phyloP scores from a whole-genome alignment of 2,113 vertebrate genomes.

The Ptyas mucosa region DNA sequence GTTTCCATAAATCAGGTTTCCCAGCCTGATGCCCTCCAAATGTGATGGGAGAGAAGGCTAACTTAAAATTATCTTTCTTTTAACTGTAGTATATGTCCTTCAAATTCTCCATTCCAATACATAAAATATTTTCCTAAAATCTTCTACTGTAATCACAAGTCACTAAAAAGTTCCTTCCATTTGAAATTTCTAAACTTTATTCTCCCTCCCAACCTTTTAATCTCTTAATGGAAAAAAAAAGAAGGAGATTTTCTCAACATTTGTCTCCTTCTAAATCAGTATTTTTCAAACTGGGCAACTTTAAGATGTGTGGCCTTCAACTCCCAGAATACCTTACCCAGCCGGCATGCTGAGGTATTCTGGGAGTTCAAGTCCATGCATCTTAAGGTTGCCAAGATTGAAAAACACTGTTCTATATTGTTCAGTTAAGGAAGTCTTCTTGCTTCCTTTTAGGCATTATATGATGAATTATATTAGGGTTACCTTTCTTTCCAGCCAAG shows the following conservation, averaged over 20 bases:
- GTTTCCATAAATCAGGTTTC: not conserved
- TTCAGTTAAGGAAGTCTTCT: not conserved
- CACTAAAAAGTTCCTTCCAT: not conserved
- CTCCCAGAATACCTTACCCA: not conserved
- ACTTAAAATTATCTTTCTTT: not conserved
- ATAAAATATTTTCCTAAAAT: not conserved
- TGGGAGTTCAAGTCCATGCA: not conserved
- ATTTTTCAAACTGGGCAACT: not conserved
- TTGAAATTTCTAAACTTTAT: not conserved
- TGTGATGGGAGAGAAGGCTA: not conserved
- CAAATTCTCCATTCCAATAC: not conserved
- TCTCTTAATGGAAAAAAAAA: not conserved
- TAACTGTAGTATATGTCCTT: not conserved
- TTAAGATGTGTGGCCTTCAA: not conserved
- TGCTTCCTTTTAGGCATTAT: not conserved
- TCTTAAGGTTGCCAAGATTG: not conserved
- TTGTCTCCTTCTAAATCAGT: not conserved
- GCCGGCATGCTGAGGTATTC: not conserved
- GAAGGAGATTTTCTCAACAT: not conserved
- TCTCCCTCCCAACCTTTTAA: not conserved
- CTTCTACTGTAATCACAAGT: not conserved
- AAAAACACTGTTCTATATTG: not conserved
- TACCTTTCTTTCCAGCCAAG: not conserved
- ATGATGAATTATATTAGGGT: not conserved
- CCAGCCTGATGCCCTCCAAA: not conserved